Evolutionary conservation across 2,113 vertebrate genomes (phyloP), one percentile per base, ranked within the genome.

Genomic region (Gavialis gangeticus): DNA sequence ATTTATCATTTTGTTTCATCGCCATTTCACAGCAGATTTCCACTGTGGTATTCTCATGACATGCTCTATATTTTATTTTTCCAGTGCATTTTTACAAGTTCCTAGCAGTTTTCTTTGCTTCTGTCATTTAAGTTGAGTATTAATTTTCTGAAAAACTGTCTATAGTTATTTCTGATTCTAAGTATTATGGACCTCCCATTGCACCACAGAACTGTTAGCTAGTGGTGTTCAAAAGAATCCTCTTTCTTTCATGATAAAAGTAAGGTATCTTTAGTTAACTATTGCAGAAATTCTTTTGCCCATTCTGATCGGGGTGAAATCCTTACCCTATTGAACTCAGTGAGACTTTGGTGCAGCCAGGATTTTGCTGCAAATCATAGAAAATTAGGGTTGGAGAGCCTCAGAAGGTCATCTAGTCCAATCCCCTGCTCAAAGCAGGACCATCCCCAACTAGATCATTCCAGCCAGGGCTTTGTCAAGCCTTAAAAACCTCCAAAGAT

Each of bases 211-310:
- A 67, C 59, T 84, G 84, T 57, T 89, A 34, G 69, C 57, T 75
- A 75, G 34, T 80, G 16, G 34, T 84, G 93, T 83, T 88, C 96
- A 59, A 96, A 93, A 78, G 37, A 67, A 79, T 95, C 90, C 69
- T 87, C 88, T 73, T 90, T 91, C 96, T 94, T 96, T 95, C 82
- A 82, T 89, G 94, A 82, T 81, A 96, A 96, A 97, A 94, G 88
- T 94, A 0, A 1, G 91, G 89, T 94, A 67, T 96, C 96, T 96
- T 95, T 93, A 91, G 91, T 88, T 96, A 96, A 77, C 93, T 96
- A 87, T 88, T 95, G 85, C 94, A 96, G 94, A 94, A 94, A 96
- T 95, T 96, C 95, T 88, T 94, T 84, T 82, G 87, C 94, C 85
- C 86, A 64, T 79, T 96, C 86, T 94, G 96, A 95, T 90, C 30